Evolutionary conservation across 2,113 vertebrate genomes (phyloP).

Genomic region (Ranitomeya imitator): DNA sequence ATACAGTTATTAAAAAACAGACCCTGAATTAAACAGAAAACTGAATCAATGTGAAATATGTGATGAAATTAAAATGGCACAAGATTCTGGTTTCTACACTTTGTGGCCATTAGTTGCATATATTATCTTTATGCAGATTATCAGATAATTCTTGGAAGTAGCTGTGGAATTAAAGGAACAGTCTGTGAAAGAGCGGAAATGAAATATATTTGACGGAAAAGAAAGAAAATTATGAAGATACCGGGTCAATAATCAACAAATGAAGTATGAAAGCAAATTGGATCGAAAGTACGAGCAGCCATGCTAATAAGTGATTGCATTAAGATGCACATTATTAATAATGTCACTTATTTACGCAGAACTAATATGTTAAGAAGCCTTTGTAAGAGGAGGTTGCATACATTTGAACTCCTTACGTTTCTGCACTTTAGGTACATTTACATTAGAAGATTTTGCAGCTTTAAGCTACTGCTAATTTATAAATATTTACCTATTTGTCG

Average conservation of each 20-base stretch:
- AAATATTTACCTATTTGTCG: too few relatives aligned
- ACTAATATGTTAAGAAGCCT: background rate
- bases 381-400: background rate
- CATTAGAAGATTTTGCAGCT: too few relatives aligned
- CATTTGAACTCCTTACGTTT: background rate
- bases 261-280: background rate
- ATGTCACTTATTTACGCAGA: background rate
- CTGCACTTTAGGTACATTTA: too few relatives aligned
- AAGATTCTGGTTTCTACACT: background rate
- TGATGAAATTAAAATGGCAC: background rate
- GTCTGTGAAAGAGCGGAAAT: conserved; percentile 6
- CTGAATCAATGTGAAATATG: background rate
- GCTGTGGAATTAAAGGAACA: background rate
- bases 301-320: background rate
- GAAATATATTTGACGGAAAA: background rate
- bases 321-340: background rate
- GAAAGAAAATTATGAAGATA: conserved; percentile 3
- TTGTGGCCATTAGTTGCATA: background rate
- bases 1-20: background rate
- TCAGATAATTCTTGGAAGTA: background rate
- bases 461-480: too few relatives aligned
- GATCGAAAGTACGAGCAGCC: background rate
- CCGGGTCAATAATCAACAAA: conserved; percentile 7
- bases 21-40: background rate
- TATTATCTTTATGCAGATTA: conserved; percentile 1